Base-by-base conservation (phyloP, 2,888 invertebrate genomes). In the Agonopterix alstromeriana region DNA sequence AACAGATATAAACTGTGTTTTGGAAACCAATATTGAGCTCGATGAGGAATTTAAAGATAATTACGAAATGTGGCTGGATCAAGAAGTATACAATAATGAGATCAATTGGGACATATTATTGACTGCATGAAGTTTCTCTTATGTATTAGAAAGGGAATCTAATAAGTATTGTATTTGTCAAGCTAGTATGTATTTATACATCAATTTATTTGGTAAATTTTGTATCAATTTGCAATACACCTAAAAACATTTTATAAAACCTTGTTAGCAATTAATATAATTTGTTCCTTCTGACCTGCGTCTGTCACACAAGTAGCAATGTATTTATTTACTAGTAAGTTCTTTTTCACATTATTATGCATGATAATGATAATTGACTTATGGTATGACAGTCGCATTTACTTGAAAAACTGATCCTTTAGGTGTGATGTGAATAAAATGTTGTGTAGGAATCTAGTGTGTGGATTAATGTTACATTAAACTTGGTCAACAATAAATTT, bases 1-100 rank as follows among this genome's bases (percentile, higher is more conserved):
- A 76, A 95, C 94, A 55, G 95, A 94, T 70, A 90, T 96, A 47
- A 94, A 93, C 48, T 95, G 95, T 75, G 95, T 96, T 8, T 90
- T 97, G 43, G 96, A 96, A 49, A 86, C 90, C 47, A 91, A 92
- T 50, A 82, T 95, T 49, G 96, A 98, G 67, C 90, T 99, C 53
- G 97, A 97, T 9, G 96, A 97, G 46, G 97, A 97, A 75, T 98
- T 98, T 70, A 97, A 96, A 79, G 93, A 94, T 52, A 95, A 97
- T 72, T 99, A 99, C 80, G 95, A 97, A 71, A 78, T 94, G 11
- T 99, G 99, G 99, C 89, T 99, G 50, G 95, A 99, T 63, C 95
- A 97, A 74, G 99, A 99, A 90, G 99, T 99, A 14, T 98, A 95
- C 79, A 94, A 94, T 70, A 94, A 94, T 69, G 92, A 93, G 70